Base-by-base conservation (phyloP, 2,113 vertebrate species). In the Dipodomys spectabilis region DNA sequence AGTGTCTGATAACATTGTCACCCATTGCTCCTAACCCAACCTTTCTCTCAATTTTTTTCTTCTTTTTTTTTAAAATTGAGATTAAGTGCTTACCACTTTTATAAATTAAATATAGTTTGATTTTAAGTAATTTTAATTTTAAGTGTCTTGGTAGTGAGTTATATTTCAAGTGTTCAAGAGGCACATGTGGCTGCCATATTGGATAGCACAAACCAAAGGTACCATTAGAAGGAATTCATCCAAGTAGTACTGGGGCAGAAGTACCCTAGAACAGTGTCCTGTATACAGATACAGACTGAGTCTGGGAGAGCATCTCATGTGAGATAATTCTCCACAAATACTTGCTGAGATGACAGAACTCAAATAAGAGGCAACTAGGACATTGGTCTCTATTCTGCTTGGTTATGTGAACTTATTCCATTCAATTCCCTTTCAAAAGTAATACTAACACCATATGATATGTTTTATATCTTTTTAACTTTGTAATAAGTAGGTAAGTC, bases 401-500 rank as follows among this genome's bases (percentile, higher is more conserved):
- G 6, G 6, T 82, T 60, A 13, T 39, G 3, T 39, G 53, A 12
- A 67, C 28, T 44, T 71, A 7, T 71, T 86, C 32, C 53, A 35
- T 53, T 62, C 82, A 85, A 53, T 60, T 32, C 27, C 7, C 18
- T 67, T 82, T 73, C n/a, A 30, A 82, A 86, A 78, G 35, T 77
- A 82, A 67, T 62, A 86, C 20, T 77, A 75, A 77, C 49, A 86
- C 44, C 57, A 6, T 4, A 60, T 77, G 35, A 19, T 35, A 77
- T 9, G 39, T n/a, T 67, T 68, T 86, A 44, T 53, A 44, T 28
- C 45, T 91, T 35, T 78, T 64, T 32, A 45, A 86, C n/a, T 92
- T 78, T 62, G 25, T 89, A 82, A 86, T 69, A 82, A 86, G 78
- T 78, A 73, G 90, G 86, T 22, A 86, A 72, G 64, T 39, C 1